Percentiles rank a stretch among this genome's conserved stretches.
phyloP scores from a whole-genome alignment of 2,797 vertebrate species.

The Leptatherina wallacei region DNA sequence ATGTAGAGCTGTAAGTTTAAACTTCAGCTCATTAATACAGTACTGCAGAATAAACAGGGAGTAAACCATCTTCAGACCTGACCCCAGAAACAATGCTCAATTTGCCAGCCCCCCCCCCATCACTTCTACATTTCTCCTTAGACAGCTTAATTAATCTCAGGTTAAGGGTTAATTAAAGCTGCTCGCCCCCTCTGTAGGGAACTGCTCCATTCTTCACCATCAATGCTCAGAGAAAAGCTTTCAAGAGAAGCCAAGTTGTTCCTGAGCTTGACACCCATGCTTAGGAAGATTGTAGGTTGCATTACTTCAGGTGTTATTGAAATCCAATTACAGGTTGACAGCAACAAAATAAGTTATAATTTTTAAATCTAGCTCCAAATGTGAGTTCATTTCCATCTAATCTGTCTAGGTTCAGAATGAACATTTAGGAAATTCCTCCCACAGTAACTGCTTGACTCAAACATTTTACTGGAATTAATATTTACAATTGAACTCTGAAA shows the following conservation, averaged over 20 bases:
- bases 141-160: slow-evolving; percentile 50
- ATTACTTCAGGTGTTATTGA: no score
- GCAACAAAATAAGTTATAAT: no score
- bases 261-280: background rate
- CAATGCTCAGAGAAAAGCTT: slow-evolving; percentile 31
- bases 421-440: no score
- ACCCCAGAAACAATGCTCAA: slow-evolving; percentile 15
- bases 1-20: slow-evolving; percentile 65
- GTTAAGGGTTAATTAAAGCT: slow-evolving; percentile 53
- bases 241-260: slow-evolving; percentile 11
- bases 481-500: no score
- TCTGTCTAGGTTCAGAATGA: no score
- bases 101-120: slow-evolving; percentile 8
- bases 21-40: slow-evolving; percentile 38
- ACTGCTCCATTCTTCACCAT: background rate
- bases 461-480: no score
- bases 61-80: slow-evolving; percentile 29
- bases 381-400: slow-evolving; percentile 30
- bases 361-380: background rate
- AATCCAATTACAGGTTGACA: no score
- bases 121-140: slow-evolving; percentile 3
- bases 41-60: slow-evolving; percentile 34
- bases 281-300: background rate
- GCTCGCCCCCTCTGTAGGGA: slow-evolving; percentile 30
- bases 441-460: no score